Conservation (phyloP, 2,888 invertebrate species). For the Stenchaetothrips biformis region DNA sequence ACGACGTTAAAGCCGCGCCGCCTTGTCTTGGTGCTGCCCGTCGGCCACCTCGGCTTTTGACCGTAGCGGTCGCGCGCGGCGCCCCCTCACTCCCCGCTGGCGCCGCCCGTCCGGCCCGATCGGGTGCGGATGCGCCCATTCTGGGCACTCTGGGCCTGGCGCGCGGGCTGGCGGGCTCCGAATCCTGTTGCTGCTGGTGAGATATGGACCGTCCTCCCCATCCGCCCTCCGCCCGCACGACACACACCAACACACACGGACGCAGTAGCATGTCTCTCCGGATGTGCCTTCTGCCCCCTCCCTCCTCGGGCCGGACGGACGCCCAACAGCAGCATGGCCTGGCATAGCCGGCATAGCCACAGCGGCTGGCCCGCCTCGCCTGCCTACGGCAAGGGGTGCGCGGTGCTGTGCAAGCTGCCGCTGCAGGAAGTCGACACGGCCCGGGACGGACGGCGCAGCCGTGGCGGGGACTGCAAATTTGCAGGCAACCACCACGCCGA, state of each 20-base stretch:
- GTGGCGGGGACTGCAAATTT: no score
- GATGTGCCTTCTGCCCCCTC: not conserved
- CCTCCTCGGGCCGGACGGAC: not conserved
- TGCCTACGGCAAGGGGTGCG: not conserved
- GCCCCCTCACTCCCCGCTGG: no score
- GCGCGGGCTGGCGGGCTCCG: not conserved
- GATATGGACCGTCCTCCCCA: not conserved
- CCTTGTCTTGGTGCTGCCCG: no score
- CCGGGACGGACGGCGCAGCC: no score
- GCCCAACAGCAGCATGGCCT: not conserved
- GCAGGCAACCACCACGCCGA: no score
- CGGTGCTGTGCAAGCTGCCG: no score
- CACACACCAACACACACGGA: not conserved
- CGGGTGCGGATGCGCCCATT: not conserved
- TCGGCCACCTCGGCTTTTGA: no score
- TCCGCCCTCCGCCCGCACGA: not conserved
- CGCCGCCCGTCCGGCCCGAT: not conserved
- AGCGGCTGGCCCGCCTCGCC: not conserved
- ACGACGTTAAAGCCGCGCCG: no score
- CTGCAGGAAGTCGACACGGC: no score
- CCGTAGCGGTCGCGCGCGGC: no score
- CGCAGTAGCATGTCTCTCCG: not conserved
- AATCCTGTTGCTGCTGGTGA: not conserved
- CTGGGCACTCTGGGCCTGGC: not conserved
- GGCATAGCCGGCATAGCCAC: no score